These are phyloP conservation scores for Typhlomys cinereus DNA, from an alignment of 2,113 vertebrate genomes.

Conservation along the genomic window DNA sequence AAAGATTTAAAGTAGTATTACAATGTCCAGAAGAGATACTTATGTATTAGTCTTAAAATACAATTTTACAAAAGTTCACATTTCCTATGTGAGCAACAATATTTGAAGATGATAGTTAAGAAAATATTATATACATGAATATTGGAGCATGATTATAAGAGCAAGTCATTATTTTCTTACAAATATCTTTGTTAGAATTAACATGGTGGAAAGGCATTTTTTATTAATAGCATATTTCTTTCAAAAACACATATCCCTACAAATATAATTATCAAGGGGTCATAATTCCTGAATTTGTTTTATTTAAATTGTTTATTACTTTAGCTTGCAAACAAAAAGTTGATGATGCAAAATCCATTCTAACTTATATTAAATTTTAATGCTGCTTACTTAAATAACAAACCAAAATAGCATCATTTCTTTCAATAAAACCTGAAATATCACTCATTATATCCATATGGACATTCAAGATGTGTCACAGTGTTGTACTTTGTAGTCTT, in stretches of 20 bases:
- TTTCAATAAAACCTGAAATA: neutral
- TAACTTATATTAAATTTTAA: neutral
- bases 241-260: neutral
- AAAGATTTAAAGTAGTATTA: neutral
- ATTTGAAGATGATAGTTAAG: neutral
- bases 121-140: neutral
- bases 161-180: neutral
- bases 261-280: neutral
- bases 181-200: neutral
- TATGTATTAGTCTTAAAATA: neutral
- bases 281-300: neutral
- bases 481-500: neutral
- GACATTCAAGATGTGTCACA: neutral
- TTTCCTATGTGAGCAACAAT: neutral
- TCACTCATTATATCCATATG: constrained; percentile 13
- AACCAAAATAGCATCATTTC: neutral
- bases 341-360: neutral
- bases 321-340: neutral
- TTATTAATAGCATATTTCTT: constrained; percentile 7
- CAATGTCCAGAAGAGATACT: neutral
- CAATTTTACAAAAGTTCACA: constrained; percentile 22
- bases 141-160: neutral
- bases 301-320: neutral
- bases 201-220: neutral
- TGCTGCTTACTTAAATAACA: constrained; percentile 4